Percentiles rank a stretch among this genome's conserved stretches.
phyloP scores from a whole-genome alignment of 2,113 vertebrate genomes.

The Eira barbara region DNA sequence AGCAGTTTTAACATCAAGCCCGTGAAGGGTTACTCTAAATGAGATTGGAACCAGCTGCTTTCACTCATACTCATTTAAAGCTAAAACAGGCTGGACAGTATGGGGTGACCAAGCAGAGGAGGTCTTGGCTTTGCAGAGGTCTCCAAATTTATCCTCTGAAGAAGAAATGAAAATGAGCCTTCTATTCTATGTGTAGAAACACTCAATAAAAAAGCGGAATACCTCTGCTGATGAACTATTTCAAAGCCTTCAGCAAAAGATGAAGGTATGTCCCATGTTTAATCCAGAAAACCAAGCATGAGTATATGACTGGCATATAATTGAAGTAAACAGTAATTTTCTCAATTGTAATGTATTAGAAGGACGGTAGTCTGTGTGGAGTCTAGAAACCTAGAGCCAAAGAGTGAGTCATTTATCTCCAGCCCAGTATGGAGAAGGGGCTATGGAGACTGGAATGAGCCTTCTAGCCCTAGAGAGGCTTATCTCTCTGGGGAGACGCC shows the following conservation, averaged over 20 bases:
- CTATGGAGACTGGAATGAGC: neutral
- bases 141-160: neutral
- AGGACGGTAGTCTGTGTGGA: neutral
- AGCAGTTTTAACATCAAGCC: neutral
- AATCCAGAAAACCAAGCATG: neutral
- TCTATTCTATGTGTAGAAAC: neutral
- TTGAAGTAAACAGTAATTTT: neutral
- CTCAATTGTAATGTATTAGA: neutral
- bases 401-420: neutral
- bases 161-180: neutral
- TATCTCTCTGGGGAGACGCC: fast-evolving
- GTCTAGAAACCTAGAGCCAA: neutral
- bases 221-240: neutral
- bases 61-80: neutral
- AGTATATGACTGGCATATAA: neutral
- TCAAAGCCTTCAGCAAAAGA: neutral
- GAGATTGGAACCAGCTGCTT: neutral
- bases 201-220: neutral
- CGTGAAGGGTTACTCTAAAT: neutral
- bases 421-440: neutral
- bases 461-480: no score
- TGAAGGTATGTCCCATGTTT: neutral
- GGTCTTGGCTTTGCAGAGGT: neutral
- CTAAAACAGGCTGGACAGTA: neutral
- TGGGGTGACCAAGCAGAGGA: neutral